Conservation (phyloP, 2,797 vertebrate genomes). For the Myotis planiceps region DNA sequence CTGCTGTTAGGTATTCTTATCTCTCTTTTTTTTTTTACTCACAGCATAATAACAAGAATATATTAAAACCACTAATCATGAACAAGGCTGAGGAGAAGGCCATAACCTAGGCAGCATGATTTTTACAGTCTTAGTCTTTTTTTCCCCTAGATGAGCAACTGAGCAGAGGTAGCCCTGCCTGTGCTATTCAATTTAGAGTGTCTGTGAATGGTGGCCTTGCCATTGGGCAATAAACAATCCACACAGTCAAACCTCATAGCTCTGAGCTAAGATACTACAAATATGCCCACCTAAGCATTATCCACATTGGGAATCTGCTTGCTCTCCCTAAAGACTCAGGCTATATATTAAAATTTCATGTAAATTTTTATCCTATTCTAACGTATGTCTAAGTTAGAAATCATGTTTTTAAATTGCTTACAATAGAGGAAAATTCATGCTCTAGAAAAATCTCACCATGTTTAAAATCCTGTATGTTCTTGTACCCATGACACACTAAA, state of each 20-base stretch:
- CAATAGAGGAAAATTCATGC: neutral
- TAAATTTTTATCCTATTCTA: constrained; percentile 18
- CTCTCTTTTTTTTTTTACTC: neutral
- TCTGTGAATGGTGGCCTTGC: neutral
- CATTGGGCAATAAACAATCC: neutral
- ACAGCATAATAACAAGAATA: neutral
- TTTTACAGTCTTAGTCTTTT: neutral
- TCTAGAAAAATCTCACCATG: neutral
- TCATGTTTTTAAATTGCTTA: neutral
- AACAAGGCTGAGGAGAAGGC: neutral
- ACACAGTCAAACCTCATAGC: neutral
- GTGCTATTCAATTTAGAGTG: neutral
- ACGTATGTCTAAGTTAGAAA: neutral
- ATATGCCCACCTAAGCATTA: neutral
- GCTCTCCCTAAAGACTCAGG: neutral
- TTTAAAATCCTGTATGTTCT: neutral
- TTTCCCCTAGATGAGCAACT: neutral
- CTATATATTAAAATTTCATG: neutral
- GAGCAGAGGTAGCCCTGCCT: neutral
- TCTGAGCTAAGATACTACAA: neutral
- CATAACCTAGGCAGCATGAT: neutral
- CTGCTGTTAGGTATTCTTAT: neutral
- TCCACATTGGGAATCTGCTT: neutral
- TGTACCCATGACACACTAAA: neutral
- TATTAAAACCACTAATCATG: neutral